These are phyloP conservation scores for Pan paniscus DNA, from an alignment of 2,113 vertebrate genomes.

Conservation along the genomic window DNA sequence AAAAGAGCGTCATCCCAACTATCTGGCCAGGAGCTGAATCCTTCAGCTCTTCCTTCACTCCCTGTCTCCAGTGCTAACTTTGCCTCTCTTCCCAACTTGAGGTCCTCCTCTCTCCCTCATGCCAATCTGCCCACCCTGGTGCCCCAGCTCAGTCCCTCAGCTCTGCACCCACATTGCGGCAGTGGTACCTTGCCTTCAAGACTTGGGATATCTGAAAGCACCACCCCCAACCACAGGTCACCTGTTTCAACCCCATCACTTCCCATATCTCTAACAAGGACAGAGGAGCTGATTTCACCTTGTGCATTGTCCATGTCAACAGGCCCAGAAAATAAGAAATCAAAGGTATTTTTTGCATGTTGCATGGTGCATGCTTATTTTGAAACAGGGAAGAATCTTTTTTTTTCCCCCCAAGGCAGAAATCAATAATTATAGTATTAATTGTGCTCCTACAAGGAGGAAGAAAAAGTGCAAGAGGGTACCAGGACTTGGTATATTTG, in stretches of 20 bases:
- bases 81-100: conserved; percentile 19
- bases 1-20: conserved; percentile 31
- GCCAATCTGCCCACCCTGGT: conserved; percentile 6
- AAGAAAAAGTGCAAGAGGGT: not conserved
- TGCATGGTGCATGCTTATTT: conserved; percentile 82
- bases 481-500: not conserved
- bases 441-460: not conserved
- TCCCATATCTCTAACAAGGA: conserved; percentile 80
- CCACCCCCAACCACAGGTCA: conserved; percentile 52
- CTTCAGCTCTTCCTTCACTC: not conserved
- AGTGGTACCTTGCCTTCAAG: conserved; percentile 65
- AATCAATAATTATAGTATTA: not conserved
- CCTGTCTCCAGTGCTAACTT: conserved; percentile 20
- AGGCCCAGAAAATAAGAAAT: conserved; percentile 82
- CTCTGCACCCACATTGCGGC: conserved; percentile 12
- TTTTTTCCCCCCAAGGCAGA: not conserved
- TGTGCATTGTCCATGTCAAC: conserved; percentile 74
- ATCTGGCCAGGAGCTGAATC: not conserved
- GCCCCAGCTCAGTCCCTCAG: conserved; percentile 49
- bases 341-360: conserved; percentile 82
- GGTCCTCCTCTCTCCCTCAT: not conserved
- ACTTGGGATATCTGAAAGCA: conserved; percentile 61
- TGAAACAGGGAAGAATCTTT: not conserved
- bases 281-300: conserved; percentile 80
- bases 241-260: conserved; percentile 71